Percentiles rank a stretch among this genome's conserved stretches.
Conservation (phyloP, 2,113 vertebrate species). For the Tyto alba region DNA sequence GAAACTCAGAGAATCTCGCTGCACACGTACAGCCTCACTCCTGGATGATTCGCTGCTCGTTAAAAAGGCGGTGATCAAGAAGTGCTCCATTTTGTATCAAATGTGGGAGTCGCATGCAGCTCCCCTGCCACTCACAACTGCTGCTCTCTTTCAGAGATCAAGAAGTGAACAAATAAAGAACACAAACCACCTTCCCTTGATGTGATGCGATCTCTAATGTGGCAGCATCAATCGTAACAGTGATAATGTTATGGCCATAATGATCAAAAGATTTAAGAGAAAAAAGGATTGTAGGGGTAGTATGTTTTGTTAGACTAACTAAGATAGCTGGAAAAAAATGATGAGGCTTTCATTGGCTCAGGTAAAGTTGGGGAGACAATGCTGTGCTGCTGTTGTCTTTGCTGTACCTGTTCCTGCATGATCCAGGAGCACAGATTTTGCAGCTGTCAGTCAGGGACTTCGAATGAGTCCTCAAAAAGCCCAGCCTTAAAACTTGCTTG, state of each 20-base stretch:
- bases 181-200: not conserved
- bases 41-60: not conserved
- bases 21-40: not conserved
- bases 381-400: not conserved
- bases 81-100: not conserved
- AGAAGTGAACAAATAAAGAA: not conserved
- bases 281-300: not conserved
- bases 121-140: not conserved
- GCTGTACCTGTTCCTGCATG: not conserved
- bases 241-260: not conserved
- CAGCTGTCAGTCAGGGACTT: not conserved
- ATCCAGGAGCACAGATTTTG: not conserved
- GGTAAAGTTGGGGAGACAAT: fast-evolving
- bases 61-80: not conserved
- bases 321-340: not conserved
- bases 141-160: not conserved
- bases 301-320: not conserved
- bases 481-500: not conserved
- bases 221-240: not conserved
- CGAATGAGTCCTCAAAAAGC: not conserved
- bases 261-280: not conserved
- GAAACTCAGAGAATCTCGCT: not conserved
- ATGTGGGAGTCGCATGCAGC: not conserved
- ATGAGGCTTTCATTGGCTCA: not conserved
- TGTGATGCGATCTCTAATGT: not conserved